phyloP scores from a whole-genome alignment of 1,140 invertebrate species.

The Hylaeus volcanicus region DNA sequence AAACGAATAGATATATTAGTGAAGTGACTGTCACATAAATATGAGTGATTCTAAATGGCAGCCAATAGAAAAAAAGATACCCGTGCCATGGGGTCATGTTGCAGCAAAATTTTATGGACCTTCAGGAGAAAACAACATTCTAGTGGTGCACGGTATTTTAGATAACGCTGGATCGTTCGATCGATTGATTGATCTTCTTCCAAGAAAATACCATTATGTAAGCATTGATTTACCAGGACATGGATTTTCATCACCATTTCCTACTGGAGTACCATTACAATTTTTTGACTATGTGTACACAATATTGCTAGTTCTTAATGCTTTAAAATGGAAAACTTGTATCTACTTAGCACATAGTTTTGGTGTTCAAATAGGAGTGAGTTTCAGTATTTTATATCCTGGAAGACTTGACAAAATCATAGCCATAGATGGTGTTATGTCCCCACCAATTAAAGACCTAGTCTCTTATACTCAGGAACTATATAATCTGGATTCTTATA shows the following conservation, averaged over 20 bases:
- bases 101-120: slow-evolving; percentile 85
- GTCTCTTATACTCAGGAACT: slow-evolving; percentile 60
- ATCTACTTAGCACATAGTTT: slow-evolving; percentile 83
- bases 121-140: slow-evolving; percentile 77
- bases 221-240: slow-evolving; percentile 87
- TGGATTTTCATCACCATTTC: slow-evolving; percentile 84
- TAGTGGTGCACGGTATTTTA: slow-evolving; percentile 84
- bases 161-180: slow-evolving; percentile 87
- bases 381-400: slow-evolving; percentile 80
- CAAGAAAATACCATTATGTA: slow-evolving; percentile 82
- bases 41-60: slow-evolving; percentile 4
- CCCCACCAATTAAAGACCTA: slow-evolving; percentile 67
- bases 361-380: slow-evolving; percentile 79
- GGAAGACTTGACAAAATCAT: slow-evolving; percentile 80
- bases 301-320: slow-evolving; percentile 80
- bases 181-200: slow-evolving; percentile 82
- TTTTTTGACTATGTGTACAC: slow-evolving; percentile 78
- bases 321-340: slow-evolving; percentile 82
- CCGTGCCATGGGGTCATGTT: slow-evolving; percentile 76
- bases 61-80: slow-evolving; percentile 54
- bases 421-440: slow-evolving; percentile 80
- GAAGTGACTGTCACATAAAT: not conserved
- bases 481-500: slow-evolving; percentile 56
- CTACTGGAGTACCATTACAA: slow-evolving; percentile 79
- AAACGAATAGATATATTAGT: not conserved